Conservation (phyloP, 2,888 invertebrate species). For the Watsonalla binaria region DNA sequence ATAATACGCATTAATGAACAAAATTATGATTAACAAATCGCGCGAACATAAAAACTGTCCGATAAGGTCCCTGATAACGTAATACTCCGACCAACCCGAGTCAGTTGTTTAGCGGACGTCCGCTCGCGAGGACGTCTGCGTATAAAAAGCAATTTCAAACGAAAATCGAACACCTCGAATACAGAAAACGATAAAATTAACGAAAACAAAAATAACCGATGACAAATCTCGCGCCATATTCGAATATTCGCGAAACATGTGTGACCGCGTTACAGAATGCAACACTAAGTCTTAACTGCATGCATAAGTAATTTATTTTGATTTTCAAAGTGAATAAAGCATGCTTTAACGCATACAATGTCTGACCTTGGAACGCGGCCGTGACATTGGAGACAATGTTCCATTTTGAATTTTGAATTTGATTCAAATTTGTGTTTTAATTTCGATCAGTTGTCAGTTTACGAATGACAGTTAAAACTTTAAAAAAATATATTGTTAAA, state of each 20-base stretch:
- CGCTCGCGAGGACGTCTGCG: slow-evolving; percentile 49
- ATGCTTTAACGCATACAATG: slow-evolving; percentile 47
- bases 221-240: slow-evolving; percentile 19
- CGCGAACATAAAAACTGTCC: slow-evolving; percentile 23
- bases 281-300: slow-evolving; percentile 39
- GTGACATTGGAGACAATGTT: slow-evolving; percentile 44
- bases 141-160: slow-evolving; percentile 45
- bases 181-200: slow-evolving; percentile 28
- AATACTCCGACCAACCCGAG: slow-evolving; percentile 29
- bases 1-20: slow-evolving; percentile 30
- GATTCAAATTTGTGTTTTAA: slow-evolving; percentile 28
- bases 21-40: slow-evolving; percentile 34
- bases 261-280: slow-evolving; percentile 39
- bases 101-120: slow-evolving; percentile 64
- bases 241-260: slow-evolving; percentile 16
- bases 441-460: slow-evolving; percentile 10
- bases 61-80: slow-evolving; percentile 53
- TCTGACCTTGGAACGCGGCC: slow-evolving; percentile 52
- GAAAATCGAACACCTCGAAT: slow-evolving; percentile 36
- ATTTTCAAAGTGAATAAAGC: slow-evolving; percentile 46
- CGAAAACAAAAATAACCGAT: slow-evolving; percentile 10
- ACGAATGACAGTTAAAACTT: neutral
- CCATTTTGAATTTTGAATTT: slow-evolving; percentile 52
- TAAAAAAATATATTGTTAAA: neutral
- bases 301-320: slow-evolving; percentile 64